A percentile compares a stretch with the other conserved stretches of the same genome.
These are phyloP conservation scores for Marmota flaviventris DNA, from an alignment of 2,113 vertebrate species.

Conservation along the genomic window DNA sequence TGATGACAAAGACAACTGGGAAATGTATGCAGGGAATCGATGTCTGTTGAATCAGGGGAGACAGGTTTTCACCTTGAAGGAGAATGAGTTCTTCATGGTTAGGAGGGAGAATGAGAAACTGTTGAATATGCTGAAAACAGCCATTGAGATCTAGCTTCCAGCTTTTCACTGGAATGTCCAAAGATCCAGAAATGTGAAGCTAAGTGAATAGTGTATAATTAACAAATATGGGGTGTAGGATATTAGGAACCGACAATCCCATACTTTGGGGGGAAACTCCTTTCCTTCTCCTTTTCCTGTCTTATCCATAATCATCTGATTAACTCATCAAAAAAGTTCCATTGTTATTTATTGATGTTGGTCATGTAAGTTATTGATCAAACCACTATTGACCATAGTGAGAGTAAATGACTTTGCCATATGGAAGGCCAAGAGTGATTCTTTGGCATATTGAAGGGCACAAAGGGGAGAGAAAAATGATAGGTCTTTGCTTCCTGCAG, in stretches of 20 bases:
- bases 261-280: neutral
- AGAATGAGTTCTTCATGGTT: neutral
- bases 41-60: neutral
- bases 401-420: conserved; percentile 61
- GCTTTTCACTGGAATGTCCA: neutral
- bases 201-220: neutral
- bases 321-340: neutral
- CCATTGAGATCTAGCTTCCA: neutral
- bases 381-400: neutral
- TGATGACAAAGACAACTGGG: neutral
- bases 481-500: conserved; percentile 52
- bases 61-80: neutral
- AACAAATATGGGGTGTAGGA: neutral
- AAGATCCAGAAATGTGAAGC: neutral
- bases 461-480: conserved; percentile 57
- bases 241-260: neutral
- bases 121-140: neutral
- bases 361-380: neutral
- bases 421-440: conserved; percentile 7
- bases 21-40: neutral
- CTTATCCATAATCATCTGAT: neutral
- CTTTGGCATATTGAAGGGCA: conserved; percentile 18
- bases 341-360: neutral
- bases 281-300: neutral
- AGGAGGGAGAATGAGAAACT: neutral